Percentiles rank a stretch among this genome's conserved stretches.
These are phyloP conservation scores for Burhinus bistriatus DNA, from an alignment of 2,113 vertebrate genomes.

Conservation along the genomic window DNA sequence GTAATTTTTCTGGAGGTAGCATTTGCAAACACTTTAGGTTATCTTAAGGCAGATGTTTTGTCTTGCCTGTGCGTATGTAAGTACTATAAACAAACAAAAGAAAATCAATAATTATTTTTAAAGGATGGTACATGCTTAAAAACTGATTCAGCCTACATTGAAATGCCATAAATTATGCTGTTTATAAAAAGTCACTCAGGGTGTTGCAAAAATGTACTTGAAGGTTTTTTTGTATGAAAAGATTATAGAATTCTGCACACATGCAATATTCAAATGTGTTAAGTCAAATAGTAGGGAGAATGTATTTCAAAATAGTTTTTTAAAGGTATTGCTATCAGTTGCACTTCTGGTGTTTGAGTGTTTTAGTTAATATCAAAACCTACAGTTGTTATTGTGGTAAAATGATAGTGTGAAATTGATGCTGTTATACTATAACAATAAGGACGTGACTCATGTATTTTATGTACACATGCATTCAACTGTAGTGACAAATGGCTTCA, in stretches of 20 bases:
- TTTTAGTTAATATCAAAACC: conserved; percentile 74
- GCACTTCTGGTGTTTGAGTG: conserved; percentile 40
- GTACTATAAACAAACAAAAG: background rate
- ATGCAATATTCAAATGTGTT: background rate
- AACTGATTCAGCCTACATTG: background rate
- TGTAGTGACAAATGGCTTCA: conserved; percentile 84
- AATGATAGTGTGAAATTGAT: conserved; percentile 82
- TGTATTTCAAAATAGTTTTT: background rate
- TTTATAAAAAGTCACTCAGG: background rate
- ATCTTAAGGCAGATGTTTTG: background rate
- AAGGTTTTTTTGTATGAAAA: background rate
- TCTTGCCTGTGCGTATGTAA: background rate
- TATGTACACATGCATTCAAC: conserved; percentile 82
- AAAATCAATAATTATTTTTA: background rate
- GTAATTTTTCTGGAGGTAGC: background rate
- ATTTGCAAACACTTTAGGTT: background rate
- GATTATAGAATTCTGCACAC: background rate
- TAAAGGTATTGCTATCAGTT: conserved; percentile 27
- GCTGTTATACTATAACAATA: conserved; percentile 81
- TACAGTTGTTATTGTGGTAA: conserved; percentile 74
- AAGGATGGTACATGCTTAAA: background rate
- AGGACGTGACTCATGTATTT: conserved; percentile 81
- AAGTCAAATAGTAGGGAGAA: background rate
- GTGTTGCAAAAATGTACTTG: background rate
- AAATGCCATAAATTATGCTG: background rate